These are phyloP conservation scores for Staurois parvus DNA, from an alignment of 2,797 vertebrate species.

Conservation along the genomic window DNA sequence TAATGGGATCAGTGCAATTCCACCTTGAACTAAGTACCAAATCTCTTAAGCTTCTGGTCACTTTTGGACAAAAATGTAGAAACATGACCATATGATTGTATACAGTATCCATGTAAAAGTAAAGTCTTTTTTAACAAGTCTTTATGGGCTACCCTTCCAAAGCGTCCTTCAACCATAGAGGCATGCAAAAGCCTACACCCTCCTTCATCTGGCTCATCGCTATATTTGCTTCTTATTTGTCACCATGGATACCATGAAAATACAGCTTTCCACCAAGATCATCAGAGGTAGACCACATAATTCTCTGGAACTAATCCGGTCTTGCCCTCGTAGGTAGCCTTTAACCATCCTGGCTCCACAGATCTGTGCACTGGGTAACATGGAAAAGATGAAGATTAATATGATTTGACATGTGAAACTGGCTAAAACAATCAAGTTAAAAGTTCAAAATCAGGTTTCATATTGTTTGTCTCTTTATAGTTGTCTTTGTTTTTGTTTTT, in stretches of 20 bases:
- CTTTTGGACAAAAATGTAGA: not conserved
- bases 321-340: conserved; percentile 92
- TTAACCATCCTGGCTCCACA: conserved; percentile 95
- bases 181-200: not conserved
- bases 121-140: conserved; percentile 33
- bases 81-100: conserved; percentile 7
- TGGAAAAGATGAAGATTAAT: not conserved
- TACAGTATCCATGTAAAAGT: not conserved
- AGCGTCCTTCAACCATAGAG: not conserved
- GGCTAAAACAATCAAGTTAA: too few relatives aligned
- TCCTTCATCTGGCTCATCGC: conserved; percentile 65
- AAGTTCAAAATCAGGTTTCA: too few relatives aligned
- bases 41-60: conserved; percentile 22
- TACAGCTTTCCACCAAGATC: conserved; percentile 73
- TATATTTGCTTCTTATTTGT: conserved; percentile 76
- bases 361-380: conserved; percentile 85
- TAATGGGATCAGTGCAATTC: conserved; percentile 24
- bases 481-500: too few relatives aligned
- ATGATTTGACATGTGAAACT: not conserved
- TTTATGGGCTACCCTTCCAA: conserved; percentile 1
- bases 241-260: conserved; percentile 96
- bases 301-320: conserved; percentile 94
- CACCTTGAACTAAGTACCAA: conserved; percentile 24
- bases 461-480: too few relatives aligned
- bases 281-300: conserved; percentile 92